phyloP scores from a whole-genome alignment of 2,888 invertebrate genomes.

The Germaria angustata region DNA sequence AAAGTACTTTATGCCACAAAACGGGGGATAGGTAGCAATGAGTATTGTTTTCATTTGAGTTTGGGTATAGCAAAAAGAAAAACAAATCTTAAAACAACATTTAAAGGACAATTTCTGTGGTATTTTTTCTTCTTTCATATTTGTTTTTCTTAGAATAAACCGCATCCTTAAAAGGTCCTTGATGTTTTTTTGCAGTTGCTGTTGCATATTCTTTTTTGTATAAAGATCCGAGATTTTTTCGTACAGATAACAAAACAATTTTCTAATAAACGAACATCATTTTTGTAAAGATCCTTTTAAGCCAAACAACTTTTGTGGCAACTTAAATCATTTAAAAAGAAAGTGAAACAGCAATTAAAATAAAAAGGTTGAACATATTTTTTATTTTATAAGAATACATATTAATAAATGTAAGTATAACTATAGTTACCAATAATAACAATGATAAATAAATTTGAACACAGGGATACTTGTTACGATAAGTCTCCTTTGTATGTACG shows the following conservation, averaged over 20 bases:
- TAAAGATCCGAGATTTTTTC: slow-evolving; percentile 31
- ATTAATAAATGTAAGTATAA: too few species aligned
- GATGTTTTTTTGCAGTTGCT: slow-evolving; percentile 56
- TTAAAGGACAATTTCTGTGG: slow-evolving; percentile 11
- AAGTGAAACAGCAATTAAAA: neutral
- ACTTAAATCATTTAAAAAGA: neutral
- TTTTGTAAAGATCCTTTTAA: slow-evolving; percentile 2
- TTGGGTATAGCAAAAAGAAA: slow-evolving; percentile 17
- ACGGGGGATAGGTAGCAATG: neutral
- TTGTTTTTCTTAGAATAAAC: neutral
- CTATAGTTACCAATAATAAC: too few species aligned
- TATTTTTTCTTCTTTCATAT: neutral
- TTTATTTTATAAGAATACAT: too few species aligned
- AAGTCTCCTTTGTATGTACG: too few species aligned
- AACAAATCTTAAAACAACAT: slow-evolving; percentile 24
- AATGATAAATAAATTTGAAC: too few species aligned
- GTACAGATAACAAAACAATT: slow-evolving; percentile 45
- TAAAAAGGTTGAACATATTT: too few species aligned
- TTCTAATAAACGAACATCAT: slow-evolving; percentile 41
- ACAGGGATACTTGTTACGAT: too few species aligned
- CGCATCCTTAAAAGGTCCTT: slow-evolving; percentile 27
- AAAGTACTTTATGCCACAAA: slow-evolving; percentile 1
- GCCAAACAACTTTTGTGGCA: slow-evolving; percentile 27
- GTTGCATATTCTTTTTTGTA: neutral
- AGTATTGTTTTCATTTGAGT: slow-evolving; percentile 35